phyloP scores from a whole-genome alignment of 2,888 invertebrate genomes.

The Sceliomorpha sp. region DNA sequence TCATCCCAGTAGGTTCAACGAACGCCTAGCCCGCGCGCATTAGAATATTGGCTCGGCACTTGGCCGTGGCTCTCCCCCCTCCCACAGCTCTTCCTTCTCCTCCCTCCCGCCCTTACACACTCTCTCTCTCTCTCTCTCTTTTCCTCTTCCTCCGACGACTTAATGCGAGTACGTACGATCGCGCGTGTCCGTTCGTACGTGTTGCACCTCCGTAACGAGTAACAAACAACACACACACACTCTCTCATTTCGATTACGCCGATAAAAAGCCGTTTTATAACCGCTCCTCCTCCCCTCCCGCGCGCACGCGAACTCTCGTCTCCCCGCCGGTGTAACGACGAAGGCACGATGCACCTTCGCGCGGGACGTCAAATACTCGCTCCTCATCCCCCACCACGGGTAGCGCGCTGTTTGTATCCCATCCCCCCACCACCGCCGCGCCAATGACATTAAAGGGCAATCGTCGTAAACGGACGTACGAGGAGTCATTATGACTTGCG shows the following conservation, averaged over 20 bases:
- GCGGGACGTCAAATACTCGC: background rate
- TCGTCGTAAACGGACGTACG: no score
- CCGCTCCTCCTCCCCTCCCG: no score
- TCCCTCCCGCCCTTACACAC: no score
- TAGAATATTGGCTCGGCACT: slow-evolving; percentile 73
- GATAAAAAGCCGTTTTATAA: slow-evolving; percentile 57
- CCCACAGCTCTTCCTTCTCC: slow-evolving; percentile 40
- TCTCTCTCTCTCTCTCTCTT: slow-evolving; percentile 43
- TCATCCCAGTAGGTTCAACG: slow-evolving; percentile 68
- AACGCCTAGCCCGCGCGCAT: slow-evolving; percentile 71
- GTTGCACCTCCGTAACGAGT: slow-evolving; percentile 54
- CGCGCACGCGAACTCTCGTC: slow-evolving; percentile 25
- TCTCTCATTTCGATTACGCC: slow-evolving; percentile 52
- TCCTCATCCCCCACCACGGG: no score
- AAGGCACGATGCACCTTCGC: slow-evolving; percentile 20
- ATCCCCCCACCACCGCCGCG: no score
- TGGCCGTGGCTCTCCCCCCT: slow-evolving; percentile 58
- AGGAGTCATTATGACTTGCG: no score
- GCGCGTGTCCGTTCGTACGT: slow-evolving; percentile 46
- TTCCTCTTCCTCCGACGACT: slow-evolving; percentile 60
- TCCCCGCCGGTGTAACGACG: slow-evolving; percentile 28
- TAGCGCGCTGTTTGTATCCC: no score
- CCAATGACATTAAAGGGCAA: no score
- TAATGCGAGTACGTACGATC: slow-evolving; percentile 61
- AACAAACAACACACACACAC: no score